Conservation (phyloP, 2,888 invertebrate genomes). For the Ephialtes manifestator region DNA sequence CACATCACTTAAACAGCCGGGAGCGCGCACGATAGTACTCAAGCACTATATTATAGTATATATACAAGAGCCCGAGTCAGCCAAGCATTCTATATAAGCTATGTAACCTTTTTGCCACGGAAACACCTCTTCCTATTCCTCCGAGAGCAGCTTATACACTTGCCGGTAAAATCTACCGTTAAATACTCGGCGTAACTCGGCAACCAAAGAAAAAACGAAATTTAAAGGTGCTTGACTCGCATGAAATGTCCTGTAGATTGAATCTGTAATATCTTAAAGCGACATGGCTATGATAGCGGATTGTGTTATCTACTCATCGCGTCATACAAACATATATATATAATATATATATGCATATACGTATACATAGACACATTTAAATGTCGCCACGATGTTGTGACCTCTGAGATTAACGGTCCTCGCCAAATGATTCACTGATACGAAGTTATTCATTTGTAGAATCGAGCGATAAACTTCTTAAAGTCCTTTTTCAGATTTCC, state of each 20-base stretch:
- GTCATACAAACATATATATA: background rate
- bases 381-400: background rate
- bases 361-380: background rate
- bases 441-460: slow-evolving; percentile 11
- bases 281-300: slow-evolving; percentile 21
- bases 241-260: slow-evolving; percentile 23
- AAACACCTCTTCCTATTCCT: slow-evolving; percentile 36
- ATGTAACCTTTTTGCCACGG: slow-evolving; percentile 32
- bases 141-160: slow-evolving; percentile 6
- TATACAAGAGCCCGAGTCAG: slow-evolving; percentile 5
- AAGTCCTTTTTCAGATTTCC: background rate
- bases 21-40: slow-evolving; percentile 6
- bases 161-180: slow-evolving; percentile 48
- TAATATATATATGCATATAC: background rate
- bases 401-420: background rate
- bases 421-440: slow-evolving; percentile 5
- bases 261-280: slow-evolving; percentile 20
- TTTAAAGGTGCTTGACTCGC: slow-evolving; percentile 19
- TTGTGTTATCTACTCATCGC: slow-evolving; percentile 24
- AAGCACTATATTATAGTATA: slow-evolving; percentile 15
- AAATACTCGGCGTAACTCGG: slow-evolving; percentile 42
- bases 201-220: slow-evolving; percentile 27
- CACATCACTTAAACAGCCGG: slow-evolving; percentile 13
- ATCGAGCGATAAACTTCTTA: slow-evolving; percentile 3
- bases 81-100: slow-evolving; percentile 18